A percentile compares a stretch with the other conserved stretches of the same genome.
Conservation (phyloP, 2,113 vertebrate species). For the Tragulus kanchil region DNA sequence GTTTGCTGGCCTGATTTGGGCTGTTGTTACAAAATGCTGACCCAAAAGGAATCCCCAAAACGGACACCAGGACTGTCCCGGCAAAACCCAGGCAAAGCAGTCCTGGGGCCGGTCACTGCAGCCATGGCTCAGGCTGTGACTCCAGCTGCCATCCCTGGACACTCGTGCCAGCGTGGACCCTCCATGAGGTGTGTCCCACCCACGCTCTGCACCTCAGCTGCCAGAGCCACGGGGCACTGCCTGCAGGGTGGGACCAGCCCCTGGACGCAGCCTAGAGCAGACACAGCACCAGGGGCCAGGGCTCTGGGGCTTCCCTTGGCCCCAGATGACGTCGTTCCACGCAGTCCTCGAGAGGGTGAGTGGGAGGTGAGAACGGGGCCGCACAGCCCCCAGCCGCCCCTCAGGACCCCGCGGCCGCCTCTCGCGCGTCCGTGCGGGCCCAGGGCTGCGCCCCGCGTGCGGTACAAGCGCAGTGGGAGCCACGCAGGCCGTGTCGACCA, state of each 20-base stretch:
- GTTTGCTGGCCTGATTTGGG: slow-evolving; percentile 4
- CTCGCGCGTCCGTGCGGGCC: background rate
- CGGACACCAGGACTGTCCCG: slow-evolving; percentile 3
- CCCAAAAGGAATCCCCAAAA: slow-evolving; percentile 58
- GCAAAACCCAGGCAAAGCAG: background rate
- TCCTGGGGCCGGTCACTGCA: background rate
- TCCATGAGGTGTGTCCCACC: background rate
- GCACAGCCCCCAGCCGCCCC: background rate
- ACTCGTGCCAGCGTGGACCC: background rate
- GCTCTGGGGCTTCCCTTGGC: background rate
- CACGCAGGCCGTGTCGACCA: background rate
- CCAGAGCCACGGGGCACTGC: no score
- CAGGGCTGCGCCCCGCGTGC: background rate
- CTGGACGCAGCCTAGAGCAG: background rate
- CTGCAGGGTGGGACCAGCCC: background rate
- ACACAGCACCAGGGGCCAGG: background rate
- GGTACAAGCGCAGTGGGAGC: background rate
- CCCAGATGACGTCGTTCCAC: background rate
- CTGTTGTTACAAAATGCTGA: slow-evolving; percentile 36
- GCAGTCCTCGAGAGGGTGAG: background rate
- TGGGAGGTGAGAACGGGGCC: background rate
- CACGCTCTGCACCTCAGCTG: fast-evolving
- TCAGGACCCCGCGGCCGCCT: background rate
- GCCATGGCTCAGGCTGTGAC: background rate
- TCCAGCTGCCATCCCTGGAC: background rate